Percentiles rank a stretch among this genome's conserved stretches.
Evolutionary conservation across 2,888 invertebrate genomes (phyloP).

Genomic region (Vanessa cardui): DNA sequence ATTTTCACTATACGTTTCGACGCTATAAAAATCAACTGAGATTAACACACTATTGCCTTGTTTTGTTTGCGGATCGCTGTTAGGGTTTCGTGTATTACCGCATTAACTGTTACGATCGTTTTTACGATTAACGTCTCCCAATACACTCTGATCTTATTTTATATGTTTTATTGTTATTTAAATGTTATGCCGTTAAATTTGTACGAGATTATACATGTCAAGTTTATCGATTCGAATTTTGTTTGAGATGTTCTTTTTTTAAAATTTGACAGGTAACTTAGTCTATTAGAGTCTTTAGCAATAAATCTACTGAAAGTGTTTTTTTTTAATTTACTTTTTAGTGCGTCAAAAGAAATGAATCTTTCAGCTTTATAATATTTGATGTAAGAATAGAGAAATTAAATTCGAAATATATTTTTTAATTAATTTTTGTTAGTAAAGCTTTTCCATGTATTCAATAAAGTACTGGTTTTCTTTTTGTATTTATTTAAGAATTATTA

Average conservation of each 20-base stretch:
- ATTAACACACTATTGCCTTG: constrained; percentile 62
- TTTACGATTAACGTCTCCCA: constrained; percentile 36
- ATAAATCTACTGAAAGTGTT: too few relatives aligned
- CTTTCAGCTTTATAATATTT: too few relatives aligned
- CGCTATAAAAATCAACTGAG: constrained; percentile 63
- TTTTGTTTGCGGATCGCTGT: constrained; percentile 54
- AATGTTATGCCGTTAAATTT: constrained; percentile 1
- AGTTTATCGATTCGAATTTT: neutral
- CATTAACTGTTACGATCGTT: constrained; percentile 41
- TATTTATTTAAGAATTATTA: too few relatives aligned
- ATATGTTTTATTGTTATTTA: constrained; percentile 26
- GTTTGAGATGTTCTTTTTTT: neutral
- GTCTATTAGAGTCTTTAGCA: too few relatives aligned
- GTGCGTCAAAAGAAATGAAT: too few relatives aligned
- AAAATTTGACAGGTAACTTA: too few relatives aligned
- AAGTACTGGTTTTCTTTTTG: too few relatives aligned
- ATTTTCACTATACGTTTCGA: constrained; percentile 60
- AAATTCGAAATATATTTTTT: too few relatives aligned
- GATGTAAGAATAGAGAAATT: too few relatives aligned
- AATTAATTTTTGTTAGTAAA: too few relatives aligned
- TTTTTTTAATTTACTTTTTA: too few relatives aligned
- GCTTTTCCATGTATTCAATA: too few relatives aligned
- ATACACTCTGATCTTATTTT: constrained; percentile 27
- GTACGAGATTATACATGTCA: neutral
- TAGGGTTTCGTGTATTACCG: constrained; percentile 54